Base-by-base conservation (phyloP, 2,888 invertebrate genomes). In the Ochropleura plecta region DNA sequence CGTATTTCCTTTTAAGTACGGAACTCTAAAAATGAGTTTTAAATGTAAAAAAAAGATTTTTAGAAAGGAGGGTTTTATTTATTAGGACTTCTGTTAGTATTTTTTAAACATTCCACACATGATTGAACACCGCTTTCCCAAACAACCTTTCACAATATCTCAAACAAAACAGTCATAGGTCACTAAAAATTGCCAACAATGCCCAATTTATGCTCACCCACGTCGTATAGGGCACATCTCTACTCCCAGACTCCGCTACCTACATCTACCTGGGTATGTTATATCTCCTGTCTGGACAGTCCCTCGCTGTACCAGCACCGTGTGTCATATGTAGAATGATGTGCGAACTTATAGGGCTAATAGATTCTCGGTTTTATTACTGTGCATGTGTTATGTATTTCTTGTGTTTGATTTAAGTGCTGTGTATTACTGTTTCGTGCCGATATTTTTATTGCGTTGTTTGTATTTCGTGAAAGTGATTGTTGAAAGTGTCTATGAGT, bases 281-380 rank as follows among this genome's bases (percentile, higher is more conserved):
- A 20, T 16, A n/a, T 40, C 30, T 64, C 40, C 53, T 20, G 79
- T 71, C 79, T 79, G 79, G 66, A 57, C 70, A 59, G 53, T 60
- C 79, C 82, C 82, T 67, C 51, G 14, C 30, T 44, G 51, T 46
- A 6, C 18, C 57, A 48, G 12, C 18, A 55, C 63, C 46, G 63
- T 59, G 44, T 70, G 53, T 82, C 82, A 79, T 77, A 77, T 77
- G 60, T n/a, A 62, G 64, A 81, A 78, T 63, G n/a, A 83, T 78
- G 69, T 57, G 49, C 62, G 16, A 30, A 44, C 40, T 63, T 82
- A 40, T 20, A 5, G 5, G 5, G 8, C 20, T 77, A 42, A 68
- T 68, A 67, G n/a, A 60, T 40, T 69, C 53, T 48, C 3, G 12
- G 53, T 40, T 51, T 49, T 51, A 46, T 5, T 30, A 46, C 16